Percentiles rank a stretch among this genome's conserved stretches.
Conservation (phyloP, 2,888 invertebrate genomes). For the Leucophora obtusa region DNA sequence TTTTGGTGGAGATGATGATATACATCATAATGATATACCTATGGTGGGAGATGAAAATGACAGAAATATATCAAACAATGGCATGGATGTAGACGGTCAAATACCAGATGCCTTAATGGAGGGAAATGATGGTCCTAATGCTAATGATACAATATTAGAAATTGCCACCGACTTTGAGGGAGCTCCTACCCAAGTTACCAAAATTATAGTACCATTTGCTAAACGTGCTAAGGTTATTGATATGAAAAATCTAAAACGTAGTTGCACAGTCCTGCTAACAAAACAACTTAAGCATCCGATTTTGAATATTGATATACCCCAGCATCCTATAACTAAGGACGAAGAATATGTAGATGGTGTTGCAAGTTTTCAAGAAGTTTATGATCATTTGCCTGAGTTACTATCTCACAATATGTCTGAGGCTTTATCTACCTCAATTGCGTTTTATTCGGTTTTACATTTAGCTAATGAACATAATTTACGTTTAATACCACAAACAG, state of each 20-base stretch:
- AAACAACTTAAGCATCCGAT: conserved; percentile 68
- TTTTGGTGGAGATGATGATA: conserved; percentile 68
- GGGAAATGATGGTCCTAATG: conserved; percentile 72
- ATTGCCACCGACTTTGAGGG: conserved; percentile 82
- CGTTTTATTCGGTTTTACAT: conserved; percentile 89
- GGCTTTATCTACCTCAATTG: conserved; percentile 87
- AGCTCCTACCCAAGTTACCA: conserved; percentile 82
- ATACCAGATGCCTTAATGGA: conserved; percentile 69
- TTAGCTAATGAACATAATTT: conserved; percentile 89
- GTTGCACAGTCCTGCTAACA: conserved; percentile 84
- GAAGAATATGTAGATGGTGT: conserved; percentile 77
- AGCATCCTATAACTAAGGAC: conserved; percentile 65
- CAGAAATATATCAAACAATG: conserved; percentile 3
- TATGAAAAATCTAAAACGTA: conserved; percentile 89
- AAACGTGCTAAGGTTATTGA: conserved; percentile 91
- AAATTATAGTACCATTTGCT: conserved; percentile 88
- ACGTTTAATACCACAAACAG: conserved; percentile 79
- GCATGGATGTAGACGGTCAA: conserved; percentile 25
- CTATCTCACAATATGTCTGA: conserved; percentile 83
- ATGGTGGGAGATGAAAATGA: conserved; percentile 42
- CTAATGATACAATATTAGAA: conserved; percentile 74
- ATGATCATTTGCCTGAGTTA: conserved; percentile 80
- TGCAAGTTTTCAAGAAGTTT: conserved; percentile 81
- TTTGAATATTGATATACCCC: conserved; percentile 64
- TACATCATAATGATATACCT: conserved; percentile 38